Conservation (phyloP, 2,888 invertebrate genomes). For the Standfussiana lucernea region DNA sequence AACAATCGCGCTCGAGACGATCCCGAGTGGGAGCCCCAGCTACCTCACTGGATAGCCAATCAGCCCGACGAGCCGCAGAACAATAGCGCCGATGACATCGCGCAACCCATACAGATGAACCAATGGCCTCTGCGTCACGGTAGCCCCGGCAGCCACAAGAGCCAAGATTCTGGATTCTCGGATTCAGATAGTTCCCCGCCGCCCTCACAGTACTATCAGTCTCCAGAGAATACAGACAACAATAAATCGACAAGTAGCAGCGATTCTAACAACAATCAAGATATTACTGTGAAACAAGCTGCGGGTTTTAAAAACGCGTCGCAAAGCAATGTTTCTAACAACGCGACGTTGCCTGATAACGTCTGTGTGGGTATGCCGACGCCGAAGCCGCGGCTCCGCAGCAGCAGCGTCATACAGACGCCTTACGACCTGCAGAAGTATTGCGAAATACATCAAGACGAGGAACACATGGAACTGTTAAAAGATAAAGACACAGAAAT, state of each 20-base stretch:
- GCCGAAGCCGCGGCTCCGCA: constrained; percentile 85
- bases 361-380: constrained; percentile 75
- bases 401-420: constrained; percentile 89
- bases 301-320: constrained; percentile 84
- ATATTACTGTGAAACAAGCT: constrained; percentile 86
- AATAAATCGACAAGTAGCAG: constrained; percentile 85
- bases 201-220: constrained; percentile 84
- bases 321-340: constrained; percentile 80
- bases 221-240: constrained; percentile 80
- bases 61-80: constrained; percentile 84
- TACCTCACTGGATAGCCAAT: constrained; percentile 89
- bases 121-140: constrained; percentile 88
- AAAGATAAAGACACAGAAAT: constrained; percentile 82
- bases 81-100: constrained; percentile 83
- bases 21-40: constrained; percentile 88
- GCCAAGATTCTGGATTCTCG: constrained; percentile 95
- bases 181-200: constrained; percentile 93
- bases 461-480: constrained; percentile 85
- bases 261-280: constrained; percentile 88
- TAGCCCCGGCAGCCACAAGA: constrained; percentile 92
- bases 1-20: constrained; percentile 79
- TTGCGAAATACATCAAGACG: constrained; percentile 87
- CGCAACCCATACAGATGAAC: constrained; percentile 80
- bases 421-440: constrained; percentile 89
- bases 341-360: constrained; percentile 72